Evolutionary conservation across 2,888 invertebrate species (phyloP).

Genomic region (Anorthoa munda): DNA sequence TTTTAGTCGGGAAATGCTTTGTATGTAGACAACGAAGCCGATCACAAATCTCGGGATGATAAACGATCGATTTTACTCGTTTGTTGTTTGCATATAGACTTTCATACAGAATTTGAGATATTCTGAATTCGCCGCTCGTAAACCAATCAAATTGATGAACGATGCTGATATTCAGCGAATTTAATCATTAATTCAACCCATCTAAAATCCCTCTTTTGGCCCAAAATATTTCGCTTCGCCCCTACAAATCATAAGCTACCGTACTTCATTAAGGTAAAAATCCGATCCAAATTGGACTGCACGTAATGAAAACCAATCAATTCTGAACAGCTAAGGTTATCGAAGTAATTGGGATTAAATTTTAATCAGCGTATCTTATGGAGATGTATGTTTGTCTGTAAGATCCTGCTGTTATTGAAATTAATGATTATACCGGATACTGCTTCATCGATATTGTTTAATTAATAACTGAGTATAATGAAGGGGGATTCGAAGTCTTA

Average conservation of each 20-base stretch:
- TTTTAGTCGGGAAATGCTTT: slow-evolving; percentile 40
- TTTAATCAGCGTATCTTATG: slow-evolving; percentile 65
- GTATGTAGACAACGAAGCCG: slow-evolving; percentile 18
- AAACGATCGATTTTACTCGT: slow-evolving; percentile 34
- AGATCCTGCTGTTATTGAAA: slow-evolving; percentile 46
- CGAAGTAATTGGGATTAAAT: slow-evolving; percentile 64
- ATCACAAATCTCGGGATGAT: slow-evolving; percentile 38
- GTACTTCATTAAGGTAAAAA: slow-evolving; percentile 65
- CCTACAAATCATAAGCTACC: slow-evolving; percentile 59
- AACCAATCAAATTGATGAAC: slow-evolving; percentile 47
- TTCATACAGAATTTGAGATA: slow-evolving; percentile 10
- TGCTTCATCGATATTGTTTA: slow-evolving; percentile 30
- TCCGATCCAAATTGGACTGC: slow-evolving; percentile 57
- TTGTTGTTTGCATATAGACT: slow-evolving; percentile 8
- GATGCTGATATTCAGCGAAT: slow-evolving; percentile 38
- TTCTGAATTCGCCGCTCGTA: slow-evolving; percentile 23
- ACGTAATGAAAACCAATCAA: slow-evolving; percentile 65
- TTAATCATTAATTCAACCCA: slow-evolving; percentile 46
- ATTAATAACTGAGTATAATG: slow-evolving; percentile 52
- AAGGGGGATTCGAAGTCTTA: slow-evolving; percentile 8
- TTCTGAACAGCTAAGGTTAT: slow-evolving; percentile 57
- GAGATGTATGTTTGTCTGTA: slow-evolving; percentile 22
- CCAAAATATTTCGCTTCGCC: slow-evolving; percentile 49
- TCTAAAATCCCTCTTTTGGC: slow-evolving; percentile 46
- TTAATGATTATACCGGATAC: slow-evolving; percentile 52